Evolutionary conservation across 2,113 vertebrate species (phyloP).

Genomic region (Suricata suricatta): DNA sequence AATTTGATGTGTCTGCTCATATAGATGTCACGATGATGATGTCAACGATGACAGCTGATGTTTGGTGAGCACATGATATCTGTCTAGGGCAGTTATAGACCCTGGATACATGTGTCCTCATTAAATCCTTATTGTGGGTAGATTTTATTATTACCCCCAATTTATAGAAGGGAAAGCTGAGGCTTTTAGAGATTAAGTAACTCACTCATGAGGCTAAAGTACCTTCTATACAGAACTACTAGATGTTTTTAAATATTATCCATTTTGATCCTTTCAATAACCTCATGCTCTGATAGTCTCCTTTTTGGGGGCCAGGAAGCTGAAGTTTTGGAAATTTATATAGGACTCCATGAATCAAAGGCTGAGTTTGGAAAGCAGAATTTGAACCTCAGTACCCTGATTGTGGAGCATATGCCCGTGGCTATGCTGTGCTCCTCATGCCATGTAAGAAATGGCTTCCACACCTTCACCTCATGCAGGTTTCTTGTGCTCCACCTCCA

Average conservation of each 20-base stretch:
- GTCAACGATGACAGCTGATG: not conserved
- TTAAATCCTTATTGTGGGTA: not conserved
- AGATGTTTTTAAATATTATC: fast-evolving
- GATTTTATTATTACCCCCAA: not conserved
- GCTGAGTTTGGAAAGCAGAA: not conserved
- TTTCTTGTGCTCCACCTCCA: fast-evolving
- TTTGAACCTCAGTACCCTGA: not conserved
- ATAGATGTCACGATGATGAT: not conserved
- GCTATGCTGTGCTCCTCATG: fast-evolving
- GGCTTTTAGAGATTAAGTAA: not conserved
- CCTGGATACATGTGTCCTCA: fast-evolving
- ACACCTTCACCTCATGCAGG: fast-evolving
- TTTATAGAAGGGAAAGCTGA: not conserved
- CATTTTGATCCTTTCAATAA: not conserved
- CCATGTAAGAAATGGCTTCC: not conserved
- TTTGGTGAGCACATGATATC: not conserved
- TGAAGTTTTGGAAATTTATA: not conserved
- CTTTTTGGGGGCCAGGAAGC: not conserved
- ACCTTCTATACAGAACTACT: not conserved
- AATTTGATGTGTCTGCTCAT: not conserved
- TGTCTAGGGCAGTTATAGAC: not conserved
- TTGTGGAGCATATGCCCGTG: not conserved
- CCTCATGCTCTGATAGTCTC: not conserved
- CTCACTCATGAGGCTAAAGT: fast-evolving
- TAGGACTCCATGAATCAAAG: not conserved